Conservation (phyloP, 2,797 vertebrate species). For the Notamacropus eugenii region DNA sequence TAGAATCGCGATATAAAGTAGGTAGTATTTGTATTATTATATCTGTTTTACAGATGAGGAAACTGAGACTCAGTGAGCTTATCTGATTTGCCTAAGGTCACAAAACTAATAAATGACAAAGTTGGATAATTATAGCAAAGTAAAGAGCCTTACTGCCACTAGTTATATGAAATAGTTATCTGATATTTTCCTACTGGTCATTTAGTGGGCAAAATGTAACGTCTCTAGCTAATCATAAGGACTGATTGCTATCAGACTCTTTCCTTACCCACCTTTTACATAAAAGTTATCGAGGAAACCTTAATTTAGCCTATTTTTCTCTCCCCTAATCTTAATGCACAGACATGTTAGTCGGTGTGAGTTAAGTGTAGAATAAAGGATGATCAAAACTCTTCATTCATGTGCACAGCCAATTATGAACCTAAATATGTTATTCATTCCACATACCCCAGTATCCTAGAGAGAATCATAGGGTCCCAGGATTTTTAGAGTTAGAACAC, state of each 20-base stretch:
- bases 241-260: background rate
- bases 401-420: background rate
- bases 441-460: background rate
- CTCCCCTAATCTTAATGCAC: background rate
- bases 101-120: background rate
- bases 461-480: background rate
- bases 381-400: background rate
- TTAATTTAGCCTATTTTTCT: background rate
- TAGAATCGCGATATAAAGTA: background rate
- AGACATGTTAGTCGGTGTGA: background rate
- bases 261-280: background rate
- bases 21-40: accelerated
- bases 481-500: background rate
- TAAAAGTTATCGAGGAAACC: background rate
- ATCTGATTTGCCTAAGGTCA: background rate
- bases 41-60: accelerated
- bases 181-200: background rate
- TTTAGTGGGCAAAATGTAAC: background rate
- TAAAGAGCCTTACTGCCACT: background rate
- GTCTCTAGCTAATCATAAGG: background rate
- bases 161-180: background rate
- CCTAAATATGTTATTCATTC: background rate
- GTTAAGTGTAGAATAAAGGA: background rate
- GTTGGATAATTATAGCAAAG: background rate
- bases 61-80: background rate